Base-by-base conservation (phyloP, 2,113 vertebrate species). In the Hiodon tergisus region DNA sequence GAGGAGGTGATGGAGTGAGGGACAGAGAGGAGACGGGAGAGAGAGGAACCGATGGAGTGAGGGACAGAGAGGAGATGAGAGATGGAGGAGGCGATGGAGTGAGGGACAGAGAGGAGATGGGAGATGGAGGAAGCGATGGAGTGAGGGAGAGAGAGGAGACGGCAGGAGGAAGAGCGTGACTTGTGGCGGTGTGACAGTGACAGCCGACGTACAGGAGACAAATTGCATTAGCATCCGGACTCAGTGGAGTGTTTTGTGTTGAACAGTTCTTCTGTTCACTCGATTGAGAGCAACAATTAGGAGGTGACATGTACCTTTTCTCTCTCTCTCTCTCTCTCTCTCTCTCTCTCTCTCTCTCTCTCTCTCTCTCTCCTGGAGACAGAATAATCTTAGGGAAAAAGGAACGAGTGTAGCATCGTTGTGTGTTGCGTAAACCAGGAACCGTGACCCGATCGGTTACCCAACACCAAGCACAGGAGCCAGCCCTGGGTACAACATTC, bases 141-240 rank as follows among this genome's bases (percentile, higher is more conserved):
- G 73, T 31, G 51, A 7, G n/a, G 47, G 9, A 55, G 63, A 8
- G 31, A 47, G 16, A 47, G 16, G 69, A 5, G 55, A 14, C 2
- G 31, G 63, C 54, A 66, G 63, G 63, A 66, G 11, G 9, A 66
- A 48, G 4, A 66, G 8, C 9, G 63, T n/a, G 31, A 66, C 31
- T 3, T 66, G 63, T 10, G 9, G 17, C 67, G 54, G 46, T 60
- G 55, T 60, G 55, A 60, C 70, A 72, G 47, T 60, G 72, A 67
- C 62, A 74, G 72, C 17, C 13, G 16, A 67, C 13, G 72, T n/a
- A 48, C 52, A n/a, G 65, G 54, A 71, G 54, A 67, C 52, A 74
- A 74, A 67, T 48, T 50, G 46, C 73, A 74, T 67, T 67, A 53
- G 73, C 65, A 74, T 71, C 54, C 69, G 8, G 54, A 57, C 54